These are phyloP conservation scores for Eulacestoma nigropectus DNA, from an alignment of 2,113 vertebrate genomes.

Conservation along the genomic window DNA sequence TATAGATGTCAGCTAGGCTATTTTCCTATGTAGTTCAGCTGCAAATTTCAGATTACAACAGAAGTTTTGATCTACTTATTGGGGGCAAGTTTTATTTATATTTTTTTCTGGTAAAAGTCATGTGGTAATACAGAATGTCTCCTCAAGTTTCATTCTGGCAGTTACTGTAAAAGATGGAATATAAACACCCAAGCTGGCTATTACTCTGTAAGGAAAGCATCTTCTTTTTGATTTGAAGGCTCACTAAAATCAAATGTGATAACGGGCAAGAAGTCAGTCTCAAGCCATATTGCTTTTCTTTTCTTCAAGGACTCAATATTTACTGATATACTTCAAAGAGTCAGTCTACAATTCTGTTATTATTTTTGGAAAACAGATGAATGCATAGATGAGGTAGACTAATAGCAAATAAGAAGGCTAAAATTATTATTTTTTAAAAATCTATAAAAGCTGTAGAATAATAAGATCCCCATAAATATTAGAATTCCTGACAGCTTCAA, in stretches of 20 bases:
- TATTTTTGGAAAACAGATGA: neutral
- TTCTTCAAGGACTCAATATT: neutral
- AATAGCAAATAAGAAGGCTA: neutral
- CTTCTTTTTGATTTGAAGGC: neutral
- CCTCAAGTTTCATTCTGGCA: neutral
- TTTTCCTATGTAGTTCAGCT: neutral
- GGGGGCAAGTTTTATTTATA: neutral
- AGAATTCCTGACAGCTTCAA: conserved; percentile 58
- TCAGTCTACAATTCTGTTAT: neutral
- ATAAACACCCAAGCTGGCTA: neutral
- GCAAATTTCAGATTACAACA: neutral
- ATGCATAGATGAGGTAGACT: neutral
- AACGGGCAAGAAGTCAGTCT: neutral
- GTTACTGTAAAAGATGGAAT: neutral
- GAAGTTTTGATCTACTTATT: neutral
- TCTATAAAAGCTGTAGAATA: conserved; percentile 31
- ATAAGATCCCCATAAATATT: conserved; percentile 57
- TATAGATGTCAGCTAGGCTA: neutral
- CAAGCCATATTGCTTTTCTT: neutral
- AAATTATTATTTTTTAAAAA: neutral
- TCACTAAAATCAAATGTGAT: neutral
- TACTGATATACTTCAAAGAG: neutral
- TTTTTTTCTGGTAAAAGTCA: neutral
- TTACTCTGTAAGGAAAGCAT: neutral
- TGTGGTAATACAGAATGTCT: neutral